Conservation (phyloP, 2,888 invertebrate genomes). For the Ornithoptera alexandrae region DNA sequence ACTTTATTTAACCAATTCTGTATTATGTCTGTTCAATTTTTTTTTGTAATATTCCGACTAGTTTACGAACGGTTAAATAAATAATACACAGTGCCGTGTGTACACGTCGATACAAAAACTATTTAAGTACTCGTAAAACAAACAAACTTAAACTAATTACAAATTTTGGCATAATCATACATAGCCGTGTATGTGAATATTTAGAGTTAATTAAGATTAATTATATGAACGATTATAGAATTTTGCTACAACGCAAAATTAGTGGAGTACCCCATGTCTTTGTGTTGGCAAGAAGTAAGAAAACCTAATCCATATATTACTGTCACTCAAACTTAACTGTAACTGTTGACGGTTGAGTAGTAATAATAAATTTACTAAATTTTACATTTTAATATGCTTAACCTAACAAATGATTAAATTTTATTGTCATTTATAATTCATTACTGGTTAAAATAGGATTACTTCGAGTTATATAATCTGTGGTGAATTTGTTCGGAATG, state of each 20-base stretch:
- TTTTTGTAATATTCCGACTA: conserved; percentile 30
- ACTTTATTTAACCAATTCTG: conserved; percentile 24
- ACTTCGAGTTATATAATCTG: background rate
- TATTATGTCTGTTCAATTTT: conserved; percentile 12
- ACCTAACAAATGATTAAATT: too few species aligned
- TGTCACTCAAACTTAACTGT: background rate
- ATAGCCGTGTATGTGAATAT: conserved; percentile 20
- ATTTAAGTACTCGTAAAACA: conserved; percentile 26
- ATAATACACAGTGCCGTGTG: conserved; percentile 6
- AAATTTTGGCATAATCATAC: conserved; percentile 27
- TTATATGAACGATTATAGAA: conserved; percentile 15
- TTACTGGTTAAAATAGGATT: background rate
- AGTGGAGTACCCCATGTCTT: background rate
- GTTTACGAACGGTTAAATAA: conserved; percentile 20
- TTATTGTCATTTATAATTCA: background rate
- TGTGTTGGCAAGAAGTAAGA: conserved; percentile 21
- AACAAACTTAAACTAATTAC: conserved; percentile 15
- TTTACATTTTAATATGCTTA: background rate
- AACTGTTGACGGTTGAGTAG: too few species aligned
- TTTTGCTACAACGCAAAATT: conserved; percentile 33
- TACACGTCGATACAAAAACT: conserved; percentile 17
- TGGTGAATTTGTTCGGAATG: background rate
- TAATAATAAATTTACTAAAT: background rate
- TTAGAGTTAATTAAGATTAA: conserved; percentile 8
- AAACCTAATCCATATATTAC: conserved; percentile 2